Percentiles rank a stretch among this genome's conserved stretches.
Conservation (phyloP, 2,113 vertebrate genomes). For the Sakesphorus luctuosus region DNA sequence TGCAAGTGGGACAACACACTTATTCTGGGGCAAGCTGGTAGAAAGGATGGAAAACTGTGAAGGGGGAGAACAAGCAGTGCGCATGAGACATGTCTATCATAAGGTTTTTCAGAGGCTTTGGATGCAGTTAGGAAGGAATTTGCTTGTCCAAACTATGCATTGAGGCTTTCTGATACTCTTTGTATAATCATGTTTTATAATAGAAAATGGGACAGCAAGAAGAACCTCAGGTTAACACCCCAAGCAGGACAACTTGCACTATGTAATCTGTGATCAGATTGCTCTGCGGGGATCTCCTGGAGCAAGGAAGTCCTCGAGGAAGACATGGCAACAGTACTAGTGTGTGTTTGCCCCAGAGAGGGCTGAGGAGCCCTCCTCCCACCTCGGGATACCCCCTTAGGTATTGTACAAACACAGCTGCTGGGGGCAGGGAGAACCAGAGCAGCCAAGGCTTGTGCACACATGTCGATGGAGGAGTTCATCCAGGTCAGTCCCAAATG, state of each 20-base stretch:
- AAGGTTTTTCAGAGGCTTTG: not conserved
- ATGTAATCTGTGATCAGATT: rapidly evolving
- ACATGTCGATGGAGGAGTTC: not conserved
- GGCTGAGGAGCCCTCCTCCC: not conserved
- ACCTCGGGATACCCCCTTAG: not conserved
- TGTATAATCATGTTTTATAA: not conserved
- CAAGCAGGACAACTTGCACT: not conserved
- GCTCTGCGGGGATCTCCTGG: not conserved
- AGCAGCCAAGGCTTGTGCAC: not conserved
- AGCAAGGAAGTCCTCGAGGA: not conserved
- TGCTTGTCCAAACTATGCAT: not conserved
- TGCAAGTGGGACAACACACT: rapidly evolving
- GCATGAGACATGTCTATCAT: rapidly evolving
- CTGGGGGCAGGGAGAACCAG: not conserved
- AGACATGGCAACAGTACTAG: not conserved
- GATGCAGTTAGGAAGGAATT: not conserved
- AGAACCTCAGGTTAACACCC: not conserved
- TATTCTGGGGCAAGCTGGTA: not conserved
- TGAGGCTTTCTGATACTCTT: not conserved
- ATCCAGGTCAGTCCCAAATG: not conserved
- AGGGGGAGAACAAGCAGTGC: not conserved
- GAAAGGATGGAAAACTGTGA: not conserved
- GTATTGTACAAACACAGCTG: not conserved
- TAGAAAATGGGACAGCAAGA: rapidly evolving
- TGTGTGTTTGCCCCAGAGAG: not conserved